A percentile compares a stretch with the other conserved stretches of the same genome.
These are phyloP conservation scores for Seira sanloemensis DNA, from an alignment of 2,888 invertebrate species.

Conservation along the genomic window DNA sequence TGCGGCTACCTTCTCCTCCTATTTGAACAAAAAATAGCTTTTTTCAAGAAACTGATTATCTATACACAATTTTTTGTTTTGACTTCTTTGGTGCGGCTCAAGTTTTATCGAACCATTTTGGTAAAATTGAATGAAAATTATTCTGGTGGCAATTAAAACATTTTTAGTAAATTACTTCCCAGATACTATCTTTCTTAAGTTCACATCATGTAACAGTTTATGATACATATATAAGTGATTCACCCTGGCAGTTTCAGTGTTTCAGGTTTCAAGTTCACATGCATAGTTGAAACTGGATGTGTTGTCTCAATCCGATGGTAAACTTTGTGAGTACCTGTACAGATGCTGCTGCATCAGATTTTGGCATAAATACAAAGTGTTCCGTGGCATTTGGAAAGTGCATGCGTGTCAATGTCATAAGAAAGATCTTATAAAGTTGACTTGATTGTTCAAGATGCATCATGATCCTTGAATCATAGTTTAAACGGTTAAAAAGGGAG, in stretches of 20 bases:
- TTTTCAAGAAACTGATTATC: neutral
- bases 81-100: slow-evolving; percentile 9
- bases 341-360: no score
- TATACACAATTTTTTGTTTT: slow-evolving; percentile 15
- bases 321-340: no score
- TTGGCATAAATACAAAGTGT: no score
- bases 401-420: no score
- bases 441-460: no score
- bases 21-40: slow-evolving; percentile 5
- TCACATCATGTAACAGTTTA: slow-evolving; percentile 1
- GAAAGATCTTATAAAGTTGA: no score
- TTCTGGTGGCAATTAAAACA: slow-evolving; percentile 11
- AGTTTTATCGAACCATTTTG: neutral
- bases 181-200: slow-evolving; percentile 5
- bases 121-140: neutral
- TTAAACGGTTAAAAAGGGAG: no score
- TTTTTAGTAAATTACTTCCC: slow-evolving; percentile 28
- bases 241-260: slow-evolving; percentile 27
- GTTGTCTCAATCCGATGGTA: no score
- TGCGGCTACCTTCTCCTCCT: neutral
- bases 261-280: slow-evolving; percentile 53
- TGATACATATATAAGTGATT: slow-evolving; percentile 21
- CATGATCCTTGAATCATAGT: no score
- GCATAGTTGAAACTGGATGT: no score
- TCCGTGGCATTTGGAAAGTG: no score